These are phyloP conservation scores for Chloroclystis v-ata DNA, from an alignment of 2,888 invertebrate species.

Conservation along the genomic window DNA sequence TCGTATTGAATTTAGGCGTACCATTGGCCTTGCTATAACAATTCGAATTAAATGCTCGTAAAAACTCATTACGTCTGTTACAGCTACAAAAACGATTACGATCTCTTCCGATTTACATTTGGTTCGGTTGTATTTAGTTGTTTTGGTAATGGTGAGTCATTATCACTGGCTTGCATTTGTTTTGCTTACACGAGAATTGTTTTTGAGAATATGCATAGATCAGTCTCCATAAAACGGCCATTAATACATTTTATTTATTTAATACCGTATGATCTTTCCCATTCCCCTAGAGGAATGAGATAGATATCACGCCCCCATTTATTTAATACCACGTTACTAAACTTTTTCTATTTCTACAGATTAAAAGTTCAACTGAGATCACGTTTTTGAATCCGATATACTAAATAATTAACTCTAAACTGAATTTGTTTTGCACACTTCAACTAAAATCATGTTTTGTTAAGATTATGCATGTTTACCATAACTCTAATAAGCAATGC, in stretches of 20 bases:
- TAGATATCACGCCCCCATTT: too few species aligned
- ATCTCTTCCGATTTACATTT: conserved; percentile 51
- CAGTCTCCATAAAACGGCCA: too few species aligned
- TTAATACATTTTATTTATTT: too few species aligned
- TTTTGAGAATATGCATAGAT: too few species aligned
- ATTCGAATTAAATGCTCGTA: conserved; percentile 49
- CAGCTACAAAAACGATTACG: conserved; percentile 48
- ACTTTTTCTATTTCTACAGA: too few species aligned
- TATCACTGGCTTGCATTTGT: neutral
- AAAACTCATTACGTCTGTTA: conserved; percentile 44
- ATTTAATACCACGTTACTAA: too few species aligned
- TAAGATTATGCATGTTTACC: conserved; percentile 3
- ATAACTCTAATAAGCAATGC: conserved; percentile 23
- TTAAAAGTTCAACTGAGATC: too few species aligned
- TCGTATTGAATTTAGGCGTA: conserved; percentile 29
- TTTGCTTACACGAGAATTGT: too few species aligned
- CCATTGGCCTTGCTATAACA: conserved; percentile 43
- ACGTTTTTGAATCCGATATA: neutral
- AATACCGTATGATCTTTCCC: too few species aligned
- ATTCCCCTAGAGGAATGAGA: too few species aligned
- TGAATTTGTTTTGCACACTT: conserved; percentile 11
- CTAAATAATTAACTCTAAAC: neutral
- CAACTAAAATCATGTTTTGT: conserved; percentile 31
- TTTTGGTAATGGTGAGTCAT: conserved; percentile 34
- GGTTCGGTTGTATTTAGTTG: conserved; percentile 26